These are phyloP conservation scores for Doryteuthis pealeii DNA, from an alignment of 1,140 invertebrate genomes.

Conservation along the genomic window DNA sequence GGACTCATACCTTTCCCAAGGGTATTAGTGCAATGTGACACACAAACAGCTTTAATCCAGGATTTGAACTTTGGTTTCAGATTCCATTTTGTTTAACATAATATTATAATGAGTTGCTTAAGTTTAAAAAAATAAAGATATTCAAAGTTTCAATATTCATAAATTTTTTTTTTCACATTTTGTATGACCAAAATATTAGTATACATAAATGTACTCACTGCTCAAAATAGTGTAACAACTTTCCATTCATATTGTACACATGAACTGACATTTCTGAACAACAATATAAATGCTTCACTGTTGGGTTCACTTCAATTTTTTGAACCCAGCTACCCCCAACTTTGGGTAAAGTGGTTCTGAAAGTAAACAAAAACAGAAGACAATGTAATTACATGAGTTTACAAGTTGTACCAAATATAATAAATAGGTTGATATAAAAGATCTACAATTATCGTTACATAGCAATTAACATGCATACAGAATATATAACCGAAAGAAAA, in stretches of 20 bases:
- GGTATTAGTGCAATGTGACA: too few species aligned
- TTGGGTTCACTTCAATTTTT: constrained; percentile 52
- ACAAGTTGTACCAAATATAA: too few species aligned
- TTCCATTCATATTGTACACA: constrained; percentile 54
- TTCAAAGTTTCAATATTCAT: not conserved
- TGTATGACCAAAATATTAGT: too few species aligned
- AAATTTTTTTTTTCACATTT: not conserved
- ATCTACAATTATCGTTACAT: too few species aligned
- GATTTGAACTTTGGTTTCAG: not conserved
- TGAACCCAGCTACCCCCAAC: constrained; percentile 60
- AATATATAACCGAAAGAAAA: too few species aligned
- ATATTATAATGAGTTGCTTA: not conserved
- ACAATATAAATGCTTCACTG: constrained; percentile 55
- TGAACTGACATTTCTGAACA: constrained; percentile 57
- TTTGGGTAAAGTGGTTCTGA: constrained; percentile 51
- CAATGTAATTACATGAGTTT: too few species aligned
- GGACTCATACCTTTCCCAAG: too few species aligned
- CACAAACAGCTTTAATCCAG: too few species aligned
- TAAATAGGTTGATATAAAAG: too few species aligned
- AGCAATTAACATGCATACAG: too few species aligned
- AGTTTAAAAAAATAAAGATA: not conserved
- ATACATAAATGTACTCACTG: too few species aligned
- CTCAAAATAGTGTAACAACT: constrained; percentile 48
- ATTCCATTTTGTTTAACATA: not conserved
- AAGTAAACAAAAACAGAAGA: constrained; percentile 19